phyloP scores from a whole-genome alignment of 2,113 vertebrate species.

The Gallinago undulata region DNA sequence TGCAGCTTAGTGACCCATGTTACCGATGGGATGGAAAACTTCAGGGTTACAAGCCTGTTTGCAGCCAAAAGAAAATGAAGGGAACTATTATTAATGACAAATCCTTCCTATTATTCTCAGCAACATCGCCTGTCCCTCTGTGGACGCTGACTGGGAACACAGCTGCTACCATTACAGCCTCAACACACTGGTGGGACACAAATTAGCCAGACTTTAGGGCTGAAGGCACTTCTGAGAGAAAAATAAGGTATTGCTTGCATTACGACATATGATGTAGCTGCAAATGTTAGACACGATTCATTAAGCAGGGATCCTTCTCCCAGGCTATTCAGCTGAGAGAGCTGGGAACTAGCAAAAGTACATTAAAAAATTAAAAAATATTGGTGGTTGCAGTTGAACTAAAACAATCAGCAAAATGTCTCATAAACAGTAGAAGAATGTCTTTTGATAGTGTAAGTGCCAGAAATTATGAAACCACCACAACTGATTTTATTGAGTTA shows the following conservation, averaged over 20 bases:
- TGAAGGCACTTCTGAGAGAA: background rate
- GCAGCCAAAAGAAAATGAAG: background rate
- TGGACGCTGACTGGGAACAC: background rate
- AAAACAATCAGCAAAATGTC: background rate
- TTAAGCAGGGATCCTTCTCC: background rate
- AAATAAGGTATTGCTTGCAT: background rate
- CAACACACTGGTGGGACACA: background rate
- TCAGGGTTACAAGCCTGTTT: background rate
- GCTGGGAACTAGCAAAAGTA: background rate
- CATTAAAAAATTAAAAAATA: background rate
- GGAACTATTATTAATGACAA: background rate
- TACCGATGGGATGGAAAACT: background rate
- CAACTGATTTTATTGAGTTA: background rate
- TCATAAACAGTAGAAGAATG: background rate
- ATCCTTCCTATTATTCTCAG: background rate
- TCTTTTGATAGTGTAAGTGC: too few relatives aligned
- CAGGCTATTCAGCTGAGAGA: background rate
- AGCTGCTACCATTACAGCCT: background rate
- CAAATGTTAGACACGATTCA: background rate
- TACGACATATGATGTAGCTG: accelerated
- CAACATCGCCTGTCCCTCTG: background rate
- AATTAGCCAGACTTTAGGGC: background rate
- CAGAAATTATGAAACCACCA: background rate
- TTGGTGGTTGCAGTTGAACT: background rate
- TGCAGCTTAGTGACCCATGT: slow-evolving; percentile 21